Evolutionary conservation across 1,140 invertebrate species (phyloP), one percentile per base, ranked within the genome.

Genomic region (Euura saliciscinereae): DNA sequence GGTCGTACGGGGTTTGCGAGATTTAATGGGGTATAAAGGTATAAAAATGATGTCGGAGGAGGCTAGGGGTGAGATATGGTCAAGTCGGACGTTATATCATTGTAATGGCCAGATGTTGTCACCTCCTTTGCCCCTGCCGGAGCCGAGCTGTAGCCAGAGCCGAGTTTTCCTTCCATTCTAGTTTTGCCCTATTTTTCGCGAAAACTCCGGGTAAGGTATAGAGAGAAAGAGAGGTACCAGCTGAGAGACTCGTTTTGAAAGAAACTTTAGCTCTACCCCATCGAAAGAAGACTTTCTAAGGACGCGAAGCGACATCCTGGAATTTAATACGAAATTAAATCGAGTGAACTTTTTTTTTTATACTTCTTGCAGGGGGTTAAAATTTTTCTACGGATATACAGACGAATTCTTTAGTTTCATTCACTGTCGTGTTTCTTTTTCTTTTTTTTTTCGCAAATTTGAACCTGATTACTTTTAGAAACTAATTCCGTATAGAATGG

Each of bases 101-200:
- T 78, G 75, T 75, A 78, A 78, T 80, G 76, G 77, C 78, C 79
- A 80, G 79, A 80, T 79, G 79, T 79, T 80, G 79, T 80, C 79
- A 73, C 77, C 74, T 76, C 73, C 51, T 59, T 59, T 59, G 6
- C 51, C 51, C 8, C 10, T 59, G 10, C 1, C 28, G 28, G 28
- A 28, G 28, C 46, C n/a, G 11, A n/a, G 11, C 2, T 7, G 46
- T 51, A 8, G 46, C 46, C 7, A 51, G 11, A 51, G 11, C n/a
- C 46, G 46, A 51, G 46, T n/a, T 8, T 8, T 51, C 46, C 46
- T 51, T 51, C 46, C 7, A 51, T 51, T 51, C 28, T 28, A 0
- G 28, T 28, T 28, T 28, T 28, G 28, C 28, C 28, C 28, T 28
- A 28, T 28, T 28, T 28, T 28, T 28, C 28, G 28, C 28, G 11